These are phyloP conservation scores for Sarcophaga bullata DNA, from an alignment of 1,140 invertebrate genomes.

Conservation along the genomic window DNA sequence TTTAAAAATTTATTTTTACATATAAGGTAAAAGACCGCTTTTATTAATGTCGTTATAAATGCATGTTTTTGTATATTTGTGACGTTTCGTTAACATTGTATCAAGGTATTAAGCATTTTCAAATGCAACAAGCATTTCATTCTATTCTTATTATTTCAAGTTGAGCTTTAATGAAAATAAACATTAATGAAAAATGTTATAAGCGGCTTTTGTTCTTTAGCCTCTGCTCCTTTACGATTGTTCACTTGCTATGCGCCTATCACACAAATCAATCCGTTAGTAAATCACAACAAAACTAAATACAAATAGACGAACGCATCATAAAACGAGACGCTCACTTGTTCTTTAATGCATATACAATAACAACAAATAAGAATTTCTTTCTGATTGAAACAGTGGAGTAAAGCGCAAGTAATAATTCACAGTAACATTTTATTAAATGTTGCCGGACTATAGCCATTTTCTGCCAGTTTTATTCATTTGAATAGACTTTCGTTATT, in stretches of 20 bases:
- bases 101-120: background rate
- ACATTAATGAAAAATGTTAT: background rate
- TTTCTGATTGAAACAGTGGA: no score
- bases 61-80: constrained; percentile 7
- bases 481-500: no score
- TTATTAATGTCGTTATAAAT: constrained; percentile 15
- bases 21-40: constrained; percentile 23
- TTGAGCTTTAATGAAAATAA: background rate
- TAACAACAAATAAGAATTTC: no score
- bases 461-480: no score
- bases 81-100: constrained; percentile 10
- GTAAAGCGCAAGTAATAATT: no score
- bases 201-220: background rate
- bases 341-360: no score
- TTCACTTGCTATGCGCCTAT: background rate
- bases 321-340: background rate
- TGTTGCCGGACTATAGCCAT: no score
- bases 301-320: constrained; percentile 1
- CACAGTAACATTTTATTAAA: no score
- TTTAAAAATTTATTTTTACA: constrained; percentile 22
- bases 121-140: background rate
- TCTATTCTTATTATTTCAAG: background rate
- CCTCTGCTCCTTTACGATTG: background rate
- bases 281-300: constrained; percentile 16
- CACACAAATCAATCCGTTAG: background rate